Conservation (phyloP, 2,113 vertebrate species). For the Ochotona curzoniae region DNA sequence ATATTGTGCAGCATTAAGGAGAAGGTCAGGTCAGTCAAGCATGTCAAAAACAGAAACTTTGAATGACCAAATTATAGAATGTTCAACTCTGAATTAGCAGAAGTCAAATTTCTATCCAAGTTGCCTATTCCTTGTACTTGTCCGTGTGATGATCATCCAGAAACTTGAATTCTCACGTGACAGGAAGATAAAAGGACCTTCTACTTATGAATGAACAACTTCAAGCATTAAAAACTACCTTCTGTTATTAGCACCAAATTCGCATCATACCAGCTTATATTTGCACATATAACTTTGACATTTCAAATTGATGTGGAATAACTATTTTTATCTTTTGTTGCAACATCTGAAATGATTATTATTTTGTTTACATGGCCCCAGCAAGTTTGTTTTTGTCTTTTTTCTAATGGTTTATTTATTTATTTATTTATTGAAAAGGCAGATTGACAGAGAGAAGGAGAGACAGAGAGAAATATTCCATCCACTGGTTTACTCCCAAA, state of each 20-base stretch:
- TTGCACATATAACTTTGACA: accelerated
- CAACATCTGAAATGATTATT: not conserved
- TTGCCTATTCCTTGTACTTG: not conserved
- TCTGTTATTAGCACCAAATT: not conserved
- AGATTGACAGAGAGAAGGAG: too few species aligned
- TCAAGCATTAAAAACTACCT: not conserved
- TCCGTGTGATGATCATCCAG: not conserved
- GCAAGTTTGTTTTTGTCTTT: not conserved
- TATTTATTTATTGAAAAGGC: too few species aligned
- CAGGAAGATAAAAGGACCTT: not conserved
- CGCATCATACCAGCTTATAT: not conserved
- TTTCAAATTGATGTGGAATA: not conserved
- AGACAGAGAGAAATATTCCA: too few species aligned
- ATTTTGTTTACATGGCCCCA: not conserved
- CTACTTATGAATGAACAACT: not conserved
- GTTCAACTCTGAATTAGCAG: not conserved
- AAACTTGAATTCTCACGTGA: not conserved
- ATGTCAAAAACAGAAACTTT: not conserved
- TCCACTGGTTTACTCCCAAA: too few species aligned
- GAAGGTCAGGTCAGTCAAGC: not conserved
- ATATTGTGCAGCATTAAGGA: not conserved
- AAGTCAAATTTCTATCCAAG: not conserved
- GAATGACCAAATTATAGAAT: not conserved
- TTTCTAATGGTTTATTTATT: too few species aligned
- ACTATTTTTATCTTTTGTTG: not conserved